A percentile compares a stretch with the other conserved stretches of the same genome.
Evolutionary conservation across 2,888 invertebrate genomes (phyloP).

Genomic region (Amphipyra tragopoginis): DNA sequence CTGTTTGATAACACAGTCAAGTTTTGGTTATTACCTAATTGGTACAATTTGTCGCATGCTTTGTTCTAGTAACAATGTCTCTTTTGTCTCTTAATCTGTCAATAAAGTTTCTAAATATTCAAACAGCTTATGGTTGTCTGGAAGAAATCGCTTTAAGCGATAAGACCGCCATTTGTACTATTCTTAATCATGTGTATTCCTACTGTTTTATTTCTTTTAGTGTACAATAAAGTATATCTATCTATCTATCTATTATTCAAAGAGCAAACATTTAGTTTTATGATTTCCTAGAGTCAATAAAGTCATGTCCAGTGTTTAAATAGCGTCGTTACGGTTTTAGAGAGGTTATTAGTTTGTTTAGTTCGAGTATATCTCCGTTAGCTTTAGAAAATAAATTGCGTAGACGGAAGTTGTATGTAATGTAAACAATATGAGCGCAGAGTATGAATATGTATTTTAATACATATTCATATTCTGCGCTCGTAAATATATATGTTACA

Average conservation of each 20-base stretch:
- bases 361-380: background rate
- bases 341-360: background rate
- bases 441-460: background rate
- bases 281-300: background rate
- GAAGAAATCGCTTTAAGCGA: too few species aligned
- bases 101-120: too few species aligned
- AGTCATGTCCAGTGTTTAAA: background rate
- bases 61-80: conserved; percentile 29
- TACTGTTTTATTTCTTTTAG: too few species aligned
- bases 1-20: conserved; percentile 3
- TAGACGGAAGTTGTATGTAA: background rate
- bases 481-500: too few species aligned
- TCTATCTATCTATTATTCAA: too few species aligned
- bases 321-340: background rate
- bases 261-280: background rate
- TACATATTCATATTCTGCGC: too few species aligned
- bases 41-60: conserved; percentile 30
- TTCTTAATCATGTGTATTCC: too few species aligned
- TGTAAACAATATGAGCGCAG: background rate
- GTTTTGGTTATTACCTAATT: conserved; percentile 19
- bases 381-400: conserved; percentile 1
- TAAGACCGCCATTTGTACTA: too few species aligned
- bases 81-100: conserved; percentile 27
- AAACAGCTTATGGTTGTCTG: too few species aligned
- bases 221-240: too few species aligned